phyloP scores from a whole-genome alignment of 2,888 invertebrate species.

The Syrphus vitripennis region DNA sequence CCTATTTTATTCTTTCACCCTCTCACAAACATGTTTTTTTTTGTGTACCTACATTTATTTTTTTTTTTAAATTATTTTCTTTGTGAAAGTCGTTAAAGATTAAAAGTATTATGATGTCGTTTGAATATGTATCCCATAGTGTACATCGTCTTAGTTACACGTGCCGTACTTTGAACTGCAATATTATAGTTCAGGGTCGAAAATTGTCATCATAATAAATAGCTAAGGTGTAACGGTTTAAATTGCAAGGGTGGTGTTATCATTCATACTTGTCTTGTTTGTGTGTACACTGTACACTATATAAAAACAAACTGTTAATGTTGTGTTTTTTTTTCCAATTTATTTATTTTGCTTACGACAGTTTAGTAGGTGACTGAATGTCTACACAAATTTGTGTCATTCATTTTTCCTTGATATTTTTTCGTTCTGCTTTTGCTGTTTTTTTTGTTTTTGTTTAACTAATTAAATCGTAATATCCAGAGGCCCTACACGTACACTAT shows the following conservation, averaged over 20 bases:
- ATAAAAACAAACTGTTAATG: background rate
- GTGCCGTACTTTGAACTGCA: conserved; percentile 32
- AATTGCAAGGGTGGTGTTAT: conserved; percentile 3
- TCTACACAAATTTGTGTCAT: conserved; percentile 10
- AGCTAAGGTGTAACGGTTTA: conserved; percentile 9
- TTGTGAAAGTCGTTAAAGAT: conserved; percentile 8
- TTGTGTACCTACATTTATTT: background rate
- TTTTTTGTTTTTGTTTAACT: background rate
- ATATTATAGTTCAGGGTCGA: conserved; percentile 19
- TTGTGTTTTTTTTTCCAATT: background rate
- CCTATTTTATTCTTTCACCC: too few species aligned
- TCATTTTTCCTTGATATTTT: background rate
- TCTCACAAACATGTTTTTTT: too few species aligned
- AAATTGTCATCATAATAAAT: background rate
- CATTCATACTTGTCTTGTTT: background rate
- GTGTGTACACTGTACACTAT: too few species aligned
- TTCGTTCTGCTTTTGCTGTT: background rate
- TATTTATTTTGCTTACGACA: background rate
- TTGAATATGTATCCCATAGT: too few species aligned
- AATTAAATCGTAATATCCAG: background rate
- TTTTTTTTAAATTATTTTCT: background rate
- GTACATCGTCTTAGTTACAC: conserved; percentile 1
- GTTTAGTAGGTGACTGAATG: conserved; percentile 1
- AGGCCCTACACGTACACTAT: background rate
- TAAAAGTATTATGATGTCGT: background rate